phyloP scores from a whole-genome alignment of 2,888 invertebrate species.

The Hydroisotoma schaefferi region DNA sequence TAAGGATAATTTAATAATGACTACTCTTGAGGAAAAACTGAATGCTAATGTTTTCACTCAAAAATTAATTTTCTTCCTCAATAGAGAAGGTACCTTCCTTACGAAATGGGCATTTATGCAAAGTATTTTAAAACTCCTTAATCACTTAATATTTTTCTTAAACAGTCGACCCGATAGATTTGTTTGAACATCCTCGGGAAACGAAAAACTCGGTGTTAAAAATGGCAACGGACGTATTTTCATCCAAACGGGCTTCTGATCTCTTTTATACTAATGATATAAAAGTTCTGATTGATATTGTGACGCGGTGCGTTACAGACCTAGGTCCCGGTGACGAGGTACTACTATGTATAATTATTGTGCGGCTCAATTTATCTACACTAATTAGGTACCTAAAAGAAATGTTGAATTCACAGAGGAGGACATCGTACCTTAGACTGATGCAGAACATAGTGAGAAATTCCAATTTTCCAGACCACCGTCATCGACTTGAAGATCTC shows the following conservation, averaged over 20 bases:
- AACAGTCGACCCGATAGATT: conserved; percentile 74
- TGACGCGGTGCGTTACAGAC: conserved; percentile 84
- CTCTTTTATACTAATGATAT: conserved; percentile 93
- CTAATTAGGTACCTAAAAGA: conserved; percentile 5
- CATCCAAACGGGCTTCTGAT: conserved; percentile 70
- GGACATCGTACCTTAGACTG: conserved; percentile 73
- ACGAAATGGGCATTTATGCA: background rate
- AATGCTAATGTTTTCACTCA: conserved; percentile 85
- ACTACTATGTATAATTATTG: no score
- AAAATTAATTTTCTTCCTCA: conserved; percentile 78
- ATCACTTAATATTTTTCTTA: no score
- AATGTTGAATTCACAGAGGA: conserved; percentile 56
- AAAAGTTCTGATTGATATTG: conserved; percentile 88
- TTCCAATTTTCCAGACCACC: conserved; percentile 74
- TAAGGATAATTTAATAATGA: conserved; percentile 67
- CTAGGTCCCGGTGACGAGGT: conserved; percentile 82
- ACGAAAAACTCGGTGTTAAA: conserved; percentile 72
- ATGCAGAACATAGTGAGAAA: conserved; percentile 76
- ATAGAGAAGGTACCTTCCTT: conserved; percentile 71
- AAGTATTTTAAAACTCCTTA: background rate
- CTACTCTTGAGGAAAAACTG: conserved; percentile 64
- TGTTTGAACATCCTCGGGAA: conserved; percentile 56
- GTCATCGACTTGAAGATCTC: conserved; percentile 75
- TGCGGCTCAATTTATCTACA: no score
- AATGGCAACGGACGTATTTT: conserved; percentile 81